Evolutionary conservation across 2,888 invertebrate genomes (phyloP).

Genomic region (Eupithecia dodoneata): DNA sequence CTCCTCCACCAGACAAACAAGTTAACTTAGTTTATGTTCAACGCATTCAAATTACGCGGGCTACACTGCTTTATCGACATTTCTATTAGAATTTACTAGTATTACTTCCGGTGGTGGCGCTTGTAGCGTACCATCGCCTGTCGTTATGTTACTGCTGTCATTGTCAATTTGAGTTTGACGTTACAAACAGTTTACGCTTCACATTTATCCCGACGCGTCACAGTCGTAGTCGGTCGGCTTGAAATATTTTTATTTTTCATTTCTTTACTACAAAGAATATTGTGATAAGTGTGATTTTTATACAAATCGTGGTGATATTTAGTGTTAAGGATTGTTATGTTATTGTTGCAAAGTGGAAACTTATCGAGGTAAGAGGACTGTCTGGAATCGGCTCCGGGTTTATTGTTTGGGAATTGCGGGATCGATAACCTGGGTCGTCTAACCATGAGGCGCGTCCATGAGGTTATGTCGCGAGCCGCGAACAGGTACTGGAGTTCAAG

Average conservation of each 20-base stretch:
- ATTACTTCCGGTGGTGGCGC: constrained; percentile 11
- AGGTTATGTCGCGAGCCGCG: constrained; percentile 81
- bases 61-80: constrained; percentile 17
- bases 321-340: constrained; percentile 82
- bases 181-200: constrained; percentile 10
- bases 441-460: constrained; percentile 82
- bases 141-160: constrained; percentile 22
- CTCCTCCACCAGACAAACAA: background rate
- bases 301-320: constrained; percentile 81
- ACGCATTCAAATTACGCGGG: constrained; percentile 15
- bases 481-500: constrained; percentile 81
- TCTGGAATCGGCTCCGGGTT: constrained; percentile 57
- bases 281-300: constrained; percentile 84
- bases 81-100: background rate
- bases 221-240: constrained; percentile 53
- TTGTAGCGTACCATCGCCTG: constrained; percentile 1
- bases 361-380: constrained; percentile 76
- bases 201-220: constrained; percentile 73
- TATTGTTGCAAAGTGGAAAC: constrained; percentile 75
- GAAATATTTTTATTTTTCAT: constrained; percentile 77
- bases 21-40: background rate
- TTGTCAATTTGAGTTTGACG: constrained; percentile 25
- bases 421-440: constrained; percentile 82
- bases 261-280: constrained; percentile 77
- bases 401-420: constrained; percentile 81